Evolutionary conservation across 2,113 vertebrate genomes (phyloP).

Genomic region (Casuarius casuarius): DNA sequence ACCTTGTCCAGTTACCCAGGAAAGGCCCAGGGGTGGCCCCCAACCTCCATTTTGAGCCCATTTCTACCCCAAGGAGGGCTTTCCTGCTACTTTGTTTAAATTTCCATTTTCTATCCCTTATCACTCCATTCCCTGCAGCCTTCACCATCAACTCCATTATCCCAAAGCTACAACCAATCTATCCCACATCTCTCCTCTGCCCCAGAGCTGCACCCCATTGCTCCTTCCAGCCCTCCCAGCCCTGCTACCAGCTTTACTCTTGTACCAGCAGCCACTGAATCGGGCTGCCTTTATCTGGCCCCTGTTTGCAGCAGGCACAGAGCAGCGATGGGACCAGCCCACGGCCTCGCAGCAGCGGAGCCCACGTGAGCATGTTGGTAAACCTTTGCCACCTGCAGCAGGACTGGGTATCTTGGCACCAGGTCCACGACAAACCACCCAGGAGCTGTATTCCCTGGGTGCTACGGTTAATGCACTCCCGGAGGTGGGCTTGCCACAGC

Average conservation of each 20-base stretch:
- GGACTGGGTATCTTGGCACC: accelerated
- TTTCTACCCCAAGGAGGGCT: not conserved
- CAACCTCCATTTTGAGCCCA: not conserved
- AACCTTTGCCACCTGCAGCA: accelerated
- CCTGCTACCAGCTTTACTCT: not conserved
- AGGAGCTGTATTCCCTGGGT: not conserved
- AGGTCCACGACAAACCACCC: not conserved
- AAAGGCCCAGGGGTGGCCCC: not conserved
- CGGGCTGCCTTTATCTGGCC: not conserved
- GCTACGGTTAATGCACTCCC: no score
- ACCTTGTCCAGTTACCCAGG: not conserved
- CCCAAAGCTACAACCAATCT: not conserved
- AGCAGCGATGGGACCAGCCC: not conserved
- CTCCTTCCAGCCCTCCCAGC: not conserved
- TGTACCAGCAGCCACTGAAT: not conserved
- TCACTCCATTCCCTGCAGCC: not conserved
- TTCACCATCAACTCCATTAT: not conserved
- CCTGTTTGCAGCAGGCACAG: accelerated
- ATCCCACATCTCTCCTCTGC: accelerated
- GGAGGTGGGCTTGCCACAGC: no score
- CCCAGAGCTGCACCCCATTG: no score
- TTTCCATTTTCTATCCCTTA: no score
- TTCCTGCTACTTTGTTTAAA: not conserved
- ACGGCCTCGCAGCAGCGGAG: accelerated
- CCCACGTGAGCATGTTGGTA: not conserved